Evolutionary conservation across 2,113 vertebrate genomes (phyloP), one percentile per base, ranked within the genome.

Genomic region (Oostethus manadensis): DNA sequence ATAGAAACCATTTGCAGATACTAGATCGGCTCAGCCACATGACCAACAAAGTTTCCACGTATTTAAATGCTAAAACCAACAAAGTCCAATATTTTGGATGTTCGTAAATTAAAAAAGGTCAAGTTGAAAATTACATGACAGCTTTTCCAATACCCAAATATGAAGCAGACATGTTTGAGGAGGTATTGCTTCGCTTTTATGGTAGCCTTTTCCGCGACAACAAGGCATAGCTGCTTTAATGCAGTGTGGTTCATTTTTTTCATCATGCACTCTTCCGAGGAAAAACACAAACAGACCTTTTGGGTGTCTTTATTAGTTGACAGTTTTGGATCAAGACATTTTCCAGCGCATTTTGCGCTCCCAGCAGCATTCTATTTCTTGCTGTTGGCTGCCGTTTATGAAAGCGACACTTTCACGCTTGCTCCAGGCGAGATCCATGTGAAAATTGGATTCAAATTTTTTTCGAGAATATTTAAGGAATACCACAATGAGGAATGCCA

Each of bases 351-450:
- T 35, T 17, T 51, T 33, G 51, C 16, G 22, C 66, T 59, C 46
- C 6, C 0, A 56, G 53, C 44, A 2, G 59, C 62, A 56, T 51
- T 56, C 45, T 23, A 51, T 42, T 53, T 11, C 11, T 73, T 21
- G 76, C 61, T 64, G 64, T 62, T 73, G 67, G 60, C 74, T 58
- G 55, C 1, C 33, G 44, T 76, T 74, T 76, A 66, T 68, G 38
- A 64, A 86, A 62, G 68, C 75, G 71, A 80, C 81, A 78, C 63
- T 81, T 84, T 76, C 81, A 81, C 40, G 64, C 72, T 47, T 50
- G 68, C 51, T 71, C 73, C 20, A 54, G 66, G 73, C 66, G 57
- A 78, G 43, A 49, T 50, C 56, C 16, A 70, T 56, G 43, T 62
- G 33, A 75, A n/a, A 79, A 81, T 81, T 59, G 79, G 76, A 85